Percentiles rank a stretch among this genome's conserved stretches.
Conservation (phyloP, 2,113 vertebrate genomes). For the Pollachius pollachius region DNA sequence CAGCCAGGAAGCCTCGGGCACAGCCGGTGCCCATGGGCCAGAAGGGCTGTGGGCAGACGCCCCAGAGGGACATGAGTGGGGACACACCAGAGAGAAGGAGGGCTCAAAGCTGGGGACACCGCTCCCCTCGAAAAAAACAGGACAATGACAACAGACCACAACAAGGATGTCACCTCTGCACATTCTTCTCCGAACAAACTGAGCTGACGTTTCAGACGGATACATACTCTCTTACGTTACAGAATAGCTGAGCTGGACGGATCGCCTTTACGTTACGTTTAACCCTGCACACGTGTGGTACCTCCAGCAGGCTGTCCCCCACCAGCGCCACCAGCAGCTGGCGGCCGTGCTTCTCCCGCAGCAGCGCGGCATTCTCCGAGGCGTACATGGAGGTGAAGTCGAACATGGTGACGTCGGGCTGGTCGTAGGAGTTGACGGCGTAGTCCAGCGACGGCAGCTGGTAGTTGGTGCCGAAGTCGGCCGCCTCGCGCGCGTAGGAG, state of each 20-base stretch:
- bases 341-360: slow-evolving; percentile 85
- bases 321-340: slow-evolving; percentile 88
- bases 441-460: slow-evolving; percentile 94
- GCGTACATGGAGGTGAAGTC: slow-evolving; percentile 98
- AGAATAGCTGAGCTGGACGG: too few relatives aligned
- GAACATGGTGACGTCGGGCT: slow-evolving; percentile 96
- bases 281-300: slow-evolving; percentile 35
- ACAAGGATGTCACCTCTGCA: neutral
- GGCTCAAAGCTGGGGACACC: neutral
- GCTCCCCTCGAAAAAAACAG: too few relatives aligned
- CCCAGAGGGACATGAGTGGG: neutral
- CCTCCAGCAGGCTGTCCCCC: slow-evolving; percentile 96
- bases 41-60: slow-evolving; percentile 81
- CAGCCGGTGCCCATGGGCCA: slow-evolving; percentile 99
- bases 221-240: neutral
- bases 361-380: slow-evolving; percentile 88
- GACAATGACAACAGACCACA: neutral
- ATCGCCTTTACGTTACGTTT: too few relatives aligned
- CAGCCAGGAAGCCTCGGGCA: slow-evolving; percentile 92
- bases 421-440: slow-evolving; percentile 90
- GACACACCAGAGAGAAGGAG: neutral
- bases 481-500: slow-evolving; percentile 92
- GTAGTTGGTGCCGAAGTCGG: slow-evolving; percentile 96
- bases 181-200: too few relatives aligned
- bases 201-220: too few relatives aligned